These are phyloP conservation scores for Danio jaintianensis DNA, from an alignment of 2,797 vertebrate species.

Conservation along the genomic window DNA sequence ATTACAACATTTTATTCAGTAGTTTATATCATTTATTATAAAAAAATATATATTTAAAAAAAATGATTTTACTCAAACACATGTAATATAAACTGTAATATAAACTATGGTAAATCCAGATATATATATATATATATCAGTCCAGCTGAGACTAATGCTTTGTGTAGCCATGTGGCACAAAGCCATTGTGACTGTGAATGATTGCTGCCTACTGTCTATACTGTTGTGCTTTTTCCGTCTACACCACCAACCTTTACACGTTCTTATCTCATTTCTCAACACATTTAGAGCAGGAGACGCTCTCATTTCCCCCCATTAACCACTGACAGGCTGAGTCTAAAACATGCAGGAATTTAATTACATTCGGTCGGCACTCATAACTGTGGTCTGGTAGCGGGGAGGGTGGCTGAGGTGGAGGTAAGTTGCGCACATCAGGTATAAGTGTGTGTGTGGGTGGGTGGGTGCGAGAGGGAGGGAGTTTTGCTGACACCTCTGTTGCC, in stretches of 20 bases:
- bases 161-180: conserved; percentile 33
- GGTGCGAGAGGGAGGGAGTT: conserved; percentile 48
- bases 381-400: conserved; percentile 4
- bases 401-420: conserved; percentile 7
- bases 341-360: conserved; percentile 81
- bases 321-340: conserved; percentile 68
- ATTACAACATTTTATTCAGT: too few relatives aligned
- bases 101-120: too few relatives aligned
- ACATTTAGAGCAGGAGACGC: conserved; percentile 67
- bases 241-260: conserved; percentile 65
- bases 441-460: conserved; percentile 40
- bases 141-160: not conserved
- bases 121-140: not conserved
- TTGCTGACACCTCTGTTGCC: conserved; percentile 52
- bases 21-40: too few relatives aligned
- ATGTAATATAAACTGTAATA: too few relatives aligned
- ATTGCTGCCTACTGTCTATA: conserved; percentile 41
- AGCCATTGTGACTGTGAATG: conserved; percentile 24
- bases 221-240: conserved; percentile 22
- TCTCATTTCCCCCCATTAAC: conserved; percentile 72
- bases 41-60: too few relatives aligned
- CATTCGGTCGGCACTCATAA: conserved; percentile 61
- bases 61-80: too few relatives aligned
- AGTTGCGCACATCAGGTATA: conserved; percentile 55
- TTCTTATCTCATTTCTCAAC: conserved; percentile 74